These are phyloP conservation scores for Scaptodrosophila latifasciaeformis DNA, from an alignment of 2,888 invertebrate species.

Conservation along the genomic window DNA sequence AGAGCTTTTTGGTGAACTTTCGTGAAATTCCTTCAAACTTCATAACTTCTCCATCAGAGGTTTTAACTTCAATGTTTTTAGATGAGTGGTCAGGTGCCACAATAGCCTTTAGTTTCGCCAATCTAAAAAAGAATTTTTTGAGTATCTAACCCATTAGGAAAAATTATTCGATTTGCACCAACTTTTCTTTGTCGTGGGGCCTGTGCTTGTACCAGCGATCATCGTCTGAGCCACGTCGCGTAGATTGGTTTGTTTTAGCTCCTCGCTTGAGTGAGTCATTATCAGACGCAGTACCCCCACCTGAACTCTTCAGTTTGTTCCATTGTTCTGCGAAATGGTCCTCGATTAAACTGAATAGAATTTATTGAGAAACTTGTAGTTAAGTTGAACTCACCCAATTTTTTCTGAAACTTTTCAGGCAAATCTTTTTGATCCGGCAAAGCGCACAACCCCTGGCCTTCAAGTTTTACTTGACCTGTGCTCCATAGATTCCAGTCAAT, in stretches of 20 bases:
- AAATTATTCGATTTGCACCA: conserved; percentile 58
- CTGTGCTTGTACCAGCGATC: conserved; percentile 79
- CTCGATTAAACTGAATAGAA: too few species aligned
- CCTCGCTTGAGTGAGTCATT: conserved; percentile 70
- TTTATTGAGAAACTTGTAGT: too few species aligned
- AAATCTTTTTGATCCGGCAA: conserved; percentile 81
- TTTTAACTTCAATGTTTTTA: conserved; percentile 87
- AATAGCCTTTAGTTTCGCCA: conserved; percentile 76
- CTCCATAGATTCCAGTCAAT: conserved; percentile 81
- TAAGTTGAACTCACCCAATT: conserved; percentile 78
- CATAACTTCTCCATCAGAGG: conserved; percentile 85
- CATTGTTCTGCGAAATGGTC: conserved; percentile 80
- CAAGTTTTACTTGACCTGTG: conserved; percentile 75
- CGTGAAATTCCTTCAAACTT: conserved; percentile 90
- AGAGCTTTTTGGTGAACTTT: conserved; percentile 91
- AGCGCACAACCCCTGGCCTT: conserved; percentile 74
- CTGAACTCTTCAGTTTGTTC: conserved; percentile 83
- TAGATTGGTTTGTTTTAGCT: conserved; percentile 53
- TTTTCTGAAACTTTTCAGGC: conserved; percentile 88
- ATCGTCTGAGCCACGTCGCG: conserved; percentile 63
- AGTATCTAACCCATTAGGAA: neutral
- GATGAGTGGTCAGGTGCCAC: conserved; percentile 76
- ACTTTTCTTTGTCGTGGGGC: conserved; percentile 80
- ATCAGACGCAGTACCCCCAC: conserved; percentile 76
- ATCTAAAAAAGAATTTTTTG: conserved; percentile 37